Evolutionary conservation across 2,113 vertebrate species (phyloP), one percentile per base, ranked within the genome.

Genomic region (Perognathus longimembris): DNA sequence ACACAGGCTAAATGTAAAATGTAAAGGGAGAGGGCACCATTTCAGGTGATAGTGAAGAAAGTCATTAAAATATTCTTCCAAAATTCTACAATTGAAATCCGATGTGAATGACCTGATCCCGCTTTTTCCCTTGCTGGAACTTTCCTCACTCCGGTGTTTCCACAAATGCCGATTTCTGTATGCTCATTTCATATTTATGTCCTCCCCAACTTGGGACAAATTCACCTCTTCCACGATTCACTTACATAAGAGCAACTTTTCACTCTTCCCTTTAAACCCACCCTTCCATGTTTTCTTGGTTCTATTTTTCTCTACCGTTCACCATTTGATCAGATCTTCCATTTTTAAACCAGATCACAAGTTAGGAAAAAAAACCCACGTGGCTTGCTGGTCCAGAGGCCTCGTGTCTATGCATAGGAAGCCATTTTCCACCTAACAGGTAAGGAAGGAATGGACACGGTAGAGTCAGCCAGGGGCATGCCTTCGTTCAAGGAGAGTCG

Each of bases 381-480:
- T 24, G 66, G 57, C 24, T 64, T 82, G 32, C 73, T 5, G 83
- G 54, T n/a, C 38, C 69, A 4, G 4, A 45, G 54, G 42, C 18
- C 36, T 28, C 26, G 12, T 26, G 50, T 87, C 69, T 50, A 30
- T 42, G 22, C 59, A 76, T 1, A 30, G 22, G 14, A 24, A 14
- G 36, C 76, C 57, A 28, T 54, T 28, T 50, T 61, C 89, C 75
- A 22, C 12, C 78, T 12, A 28, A 10, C 36, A 79, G 70, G 79
- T 0, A 10, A 59, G 54, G 54, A 10, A 59, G 54, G 54, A 83
- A 40, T 1, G 14, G 28, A n/a, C 21, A 4, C 69, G 15, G 3
- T 34, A 45, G 30, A 76, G 28, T 17, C 4, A 40, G 10, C 3
- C 0, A 40, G 26, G 28, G 0, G 0, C 1, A 10, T 1, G 66